Percentiles rank a stretch among this genome's conserved stretches.
Evolutionary conservation across 1,140 invertebrate genomes (phyloP).

Genomic region (Brachionus koreanus): DNA sequence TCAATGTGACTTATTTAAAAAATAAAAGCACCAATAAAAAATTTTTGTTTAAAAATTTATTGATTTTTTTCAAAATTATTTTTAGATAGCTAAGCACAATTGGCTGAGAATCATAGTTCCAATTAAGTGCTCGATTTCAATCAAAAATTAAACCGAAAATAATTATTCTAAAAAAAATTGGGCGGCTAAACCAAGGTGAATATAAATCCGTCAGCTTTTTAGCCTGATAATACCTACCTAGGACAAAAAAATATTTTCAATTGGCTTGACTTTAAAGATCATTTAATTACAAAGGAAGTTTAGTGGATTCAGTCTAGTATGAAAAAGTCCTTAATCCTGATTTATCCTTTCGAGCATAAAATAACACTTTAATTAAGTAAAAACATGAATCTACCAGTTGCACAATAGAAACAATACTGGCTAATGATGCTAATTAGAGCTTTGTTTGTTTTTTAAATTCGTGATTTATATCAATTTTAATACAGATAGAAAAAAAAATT

Average conservation of each 20-base stretch:
- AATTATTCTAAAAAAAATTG: not conserved
- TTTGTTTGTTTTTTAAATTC: not conserved
- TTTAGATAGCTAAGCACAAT: not conserved
- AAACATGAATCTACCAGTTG: slow-evolving; percentile 12
- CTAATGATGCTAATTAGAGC: not conserved
- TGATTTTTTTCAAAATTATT: not conserved
- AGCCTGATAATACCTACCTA: not conserved
- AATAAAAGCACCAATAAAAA: not conserved
- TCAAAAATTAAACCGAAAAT: not conserved
- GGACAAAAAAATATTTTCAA: not conserved
- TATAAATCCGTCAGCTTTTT: not conserved
- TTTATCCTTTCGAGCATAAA: slow-evolving; percentile 9
- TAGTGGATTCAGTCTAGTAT: not conserved
- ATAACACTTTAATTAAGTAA: slow-evolving; percentile 20
- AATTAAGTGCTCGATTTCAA: not conserved
- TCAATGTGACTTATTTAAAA: not conserved
- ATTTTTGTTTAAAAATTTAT: not conserved
- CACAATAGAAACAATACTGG: not conserved
- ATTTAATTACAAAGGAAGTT: slow-evolving; percentile 8
- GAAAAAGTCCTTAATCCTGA: not conserved
- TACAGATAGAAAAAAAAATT: not conserved
- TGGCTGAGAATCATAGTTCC: not conserved
- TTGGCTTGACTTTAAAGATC: slow-evolving; percentile 21
- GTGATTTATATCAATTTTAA: not conserved
- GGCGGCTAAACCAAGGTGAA: not conserved